A percentile compares a stretch with the other conserved stretches of the same genome.
phyloP scores from a whole-genome alignment of 2,113 vertebrate species.

The Oryzias curvinotus region DNA sequence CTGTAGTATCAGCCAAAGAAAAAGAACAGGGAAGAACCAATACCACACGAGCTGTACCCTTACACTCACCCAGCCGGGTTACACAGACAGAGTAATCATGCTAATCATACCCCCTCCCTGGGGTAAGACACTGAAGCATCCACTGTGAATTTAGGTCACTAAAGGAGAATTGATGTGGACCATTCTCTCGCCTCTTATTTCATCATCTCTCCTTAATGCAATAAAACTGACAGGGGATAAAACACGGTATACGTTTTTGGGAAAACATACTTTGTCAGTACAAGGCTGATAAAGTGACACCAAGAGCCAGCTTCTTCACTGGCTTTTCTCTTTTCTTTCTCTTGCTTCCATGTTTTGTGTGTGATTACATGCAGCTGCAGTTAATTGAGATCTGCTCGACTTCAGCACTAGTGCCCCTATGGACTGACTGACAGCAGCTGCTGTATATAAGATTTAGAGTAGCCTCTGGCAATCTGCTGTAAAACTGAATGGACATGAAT shows the following conservation, averaged over 20 bases:
- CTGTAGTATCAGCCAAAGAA: constrained; percentile 11
- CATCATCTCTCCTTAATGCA: constrained; percentile 17
- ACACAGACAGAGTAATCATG: constrained; percentile 38
- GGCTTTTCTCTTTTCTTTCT: constrained; percentile 13
- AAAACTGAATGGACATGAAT: constrained; percentile 35
- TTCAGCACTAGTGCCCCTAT: constrained; percentile 12
- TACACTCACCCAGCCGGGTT: constrained; percentile 22
- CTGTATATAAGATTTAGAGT: constrained; percentile 44
- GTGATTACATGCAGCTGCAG: no score
- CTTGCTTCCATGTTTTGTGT: no score
- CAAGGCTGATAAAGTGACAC: constrained; percentile 33
- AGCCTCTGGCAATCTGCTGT: constrained; percentile 48
- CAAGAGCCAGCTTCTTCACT: constrained; percentile 10
- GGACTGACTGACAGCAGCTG: constrained; percentile 39
- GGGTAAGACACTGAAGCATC: constrained; percentile 20
- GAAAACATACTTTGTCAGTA: constrained; percentile 42
- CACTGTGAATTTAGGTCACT: constrained; percentile 40
- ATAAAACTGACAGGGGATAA: constrained; percentile 49
- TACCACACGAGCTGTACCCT: neutral
- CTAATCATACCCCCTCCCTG: constrained; percentile 34
- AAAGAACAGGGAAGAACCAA: constrained; percentile 1
- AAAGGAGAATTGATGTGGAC: constrained; percentile 27
- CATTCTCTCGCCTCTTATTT: constrained; percentile 11
- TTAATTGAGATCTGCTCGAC: constrained; percentile 3
- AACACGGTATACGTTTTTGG: constrained; percentile 60